A percentile compares a stretch with the other conserved stretches of the same genome.
These are phyloP conservation scores for Brachionichthys hirsutus DNA, from an alignment of 2,113 vertebrate species.

Conservation along the genomic window DNA sequence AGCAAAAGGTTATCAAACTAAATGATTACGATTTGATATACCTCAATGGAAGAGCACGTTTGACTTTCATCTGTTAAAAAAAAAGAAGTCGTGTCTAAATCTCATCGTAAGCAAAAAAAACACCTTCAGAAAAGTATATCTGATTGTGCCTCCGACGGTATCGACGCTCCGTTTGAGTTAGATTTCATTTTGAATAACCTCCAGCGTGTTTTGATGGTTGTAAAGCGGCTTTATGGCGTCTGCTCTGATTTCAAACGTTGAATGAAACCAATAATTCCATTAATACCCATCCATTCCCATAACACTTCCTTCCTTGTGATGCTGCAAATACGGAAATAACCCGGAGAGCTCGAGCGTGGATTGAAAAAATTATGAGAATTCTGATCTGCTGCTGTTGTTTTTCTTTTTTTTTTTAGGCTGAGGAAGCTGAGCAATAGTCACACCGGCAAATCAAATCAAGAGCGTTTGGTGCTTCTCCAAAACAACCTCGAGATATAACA, in stretches of 20 bases:
- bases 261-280: slow-evolving; percentile 58
- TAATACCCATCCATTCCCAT: slow-evolving; percentile 42
- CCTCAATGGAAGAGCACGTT: slow-evolving; percentile 29
- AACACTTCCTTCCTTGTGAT: slow-evolving; percentile 61
- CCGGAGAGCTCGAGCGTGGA: slow-evolving; percentile 56
- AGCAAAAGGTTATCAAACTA: slow-evolving; percentile 57
- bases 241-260: slow-evolving; percentile 37
- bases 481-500: slow-evolving; percentile 70
- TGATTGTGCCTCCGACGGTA: background rate
- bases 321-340: slow-evolving; percentile 69
- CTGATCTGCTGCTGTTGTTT: slow-evolving; percentile 69
- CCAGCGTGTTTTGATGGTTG: slow-evolving; percentile 21
- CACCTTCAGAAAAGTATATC: slow-evolving; percentile 10
- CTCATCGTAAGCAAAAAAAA: slow-evolving; percentile 2
- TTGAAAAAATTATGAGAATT: slow-evolving; percentile 75
- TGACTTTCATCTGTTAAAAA: slow-evolving; percentile 30
- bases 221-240: slow-evolving; percentile 26
- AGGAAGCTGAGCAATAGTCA: slow-evolving; percentile 66
- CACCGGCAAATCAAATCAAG: slow-evolving; percentile 70
- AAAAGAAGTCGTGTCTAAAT: slow-evolving; percentile 19
- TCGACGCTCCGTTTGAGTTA: slow-evolving; percentile 10
- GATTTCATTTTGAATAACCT: slow-evolving; percentile 23
- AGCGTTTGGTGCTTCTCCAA: slow-evolving; percentile 72
- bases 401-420: slow-evolving; percentile 64
- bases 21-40: slow-evolving; percentile 45